Evolutionary conservation across 2,113 vertebrate genomes (phyloP).

Genomic region (Neodon shergylaensis): DNA sequence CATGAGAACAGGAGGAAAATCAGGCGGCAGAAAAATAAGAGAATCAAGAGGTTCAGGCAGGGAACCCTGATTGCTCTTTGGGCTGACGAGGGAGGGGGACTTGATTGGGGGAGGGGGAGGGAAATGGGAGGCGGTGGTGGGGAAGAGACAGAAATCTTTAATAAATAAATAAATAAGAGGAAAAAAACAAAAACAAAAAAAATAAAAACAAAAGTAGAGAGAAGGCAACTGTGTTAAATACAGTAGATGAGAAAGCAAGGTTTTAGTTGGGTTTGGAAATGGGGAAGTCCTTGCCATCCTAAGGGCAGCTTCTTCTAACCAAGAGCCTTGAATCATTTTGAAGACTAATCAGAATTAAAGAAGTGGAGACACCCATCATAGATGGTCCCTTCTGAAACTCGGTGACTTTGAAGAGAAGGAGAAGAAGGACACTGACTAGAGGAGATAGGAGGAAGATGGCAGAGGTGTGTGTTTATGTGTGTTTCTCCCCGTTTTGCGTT

Average conservation of each 20-base stretch:
- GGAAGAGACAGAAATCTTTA: too few relatives aligned
- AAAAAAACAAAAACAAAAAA: too few relatives aligned
- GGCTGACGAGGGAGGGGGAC: too few relatives aligned
- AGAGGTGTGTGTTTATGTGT: neutral
- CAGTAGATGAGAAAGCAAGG: neutral
- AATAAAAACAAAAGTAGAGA: neutral
- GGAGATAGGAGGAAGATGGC: neutral
- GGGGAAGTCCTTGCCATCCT: neutral
- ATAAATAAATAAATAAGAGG: too few relatives aligned
- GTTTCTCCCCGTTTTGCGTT: neutral
- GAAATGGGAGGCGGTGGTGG: too few relatives aligned
- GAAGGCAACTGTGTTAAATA: neutral
- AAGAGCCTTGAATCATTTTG: neutral
- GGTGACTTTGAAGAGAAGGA: neutral
- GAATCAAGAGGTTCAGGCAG: neutral
- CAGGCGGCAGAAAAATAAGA: neutral
- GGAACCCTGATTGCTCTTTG: too few relatives aligned
- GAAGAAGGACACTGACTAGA: neutral
- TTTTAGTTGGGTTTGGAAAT: constrained; percentile 19
- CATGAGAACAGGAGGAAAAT: neutral
- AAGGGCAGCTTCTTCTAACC: neutral
- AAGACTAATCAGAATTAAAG: neutral
- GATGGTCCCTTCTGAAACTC: neutral
- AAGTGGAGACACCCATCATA: neutral
- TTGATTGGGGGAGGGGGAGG: too few relatives aligned